These are phyloP conservation scores for Conops quadrifasciatus DNA, from an alignment of 2,888 invertebrate genomes.

Conservation along the genomic window DNA sequence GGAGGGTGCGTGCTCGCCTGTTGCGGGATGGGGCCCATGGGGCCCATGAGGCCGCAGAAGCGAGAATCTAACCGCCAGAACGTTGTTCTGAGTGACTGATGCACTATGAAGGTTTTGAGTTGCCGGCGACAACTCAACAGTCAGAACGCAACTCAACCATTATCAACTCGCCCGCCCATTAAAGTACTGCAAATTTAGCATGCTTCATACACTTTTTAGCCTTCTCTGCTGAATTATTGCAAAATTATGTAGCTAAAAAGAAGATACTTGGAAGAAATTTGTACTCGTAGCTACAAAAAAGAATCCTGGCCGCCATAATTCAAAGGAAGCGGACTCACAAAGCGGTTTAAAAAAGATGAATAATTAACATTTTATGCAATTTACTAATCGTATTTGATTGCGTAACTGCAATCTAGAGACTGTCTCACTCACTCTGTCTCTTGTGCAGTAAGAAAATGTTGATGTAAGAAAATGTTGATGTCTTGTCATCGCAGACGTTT, in stretches of 20 bases:
- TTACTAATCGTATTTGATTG: too few relatives aligned
- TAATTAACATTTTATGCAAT: slow-evolving; percentile 34
- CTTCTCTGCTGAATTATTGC: background rate
- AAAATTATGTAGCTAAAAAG: background rate
- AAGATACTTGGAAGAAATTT: background rate
- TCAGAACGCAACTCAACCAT: background rate
- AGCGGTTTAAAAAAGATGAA: slow-evolving; percentile 28
- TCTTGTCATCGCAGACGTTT: too few relatives aligned
- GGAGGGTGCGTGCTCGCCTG: background rate
- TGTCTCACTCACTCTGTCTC: too few relatives aligned
- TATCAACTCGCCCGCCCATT: background rate
- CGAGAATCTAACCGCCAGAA: too few relatives aligned
- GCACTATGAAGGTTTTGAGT: slow-evolving; percentile 24
- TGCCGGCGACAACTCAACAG: background rate
- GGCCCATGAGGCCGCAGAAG: background rate
- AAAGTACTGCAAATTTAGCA: background rate
- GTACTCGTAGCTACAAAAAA: slow-evolving; percentile 2
- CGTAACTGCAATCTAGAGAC: background rate
- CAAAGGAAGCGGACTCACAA: background rate
- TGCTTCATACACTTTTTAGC: background rate
- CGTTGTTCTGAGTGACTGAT: slow-evolving; percentile 28
- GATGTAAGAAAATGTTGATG: too few relatives aligned
- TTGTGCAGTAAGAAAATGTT: too few relatives aligned
- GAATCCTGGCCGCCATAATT: slow-evolving; percentile 15
- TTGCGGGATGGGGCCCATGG: background rate